Conservation (phyloP, 2,888 invertebrate species). For the Caenorhabditis sp. region DNA sequence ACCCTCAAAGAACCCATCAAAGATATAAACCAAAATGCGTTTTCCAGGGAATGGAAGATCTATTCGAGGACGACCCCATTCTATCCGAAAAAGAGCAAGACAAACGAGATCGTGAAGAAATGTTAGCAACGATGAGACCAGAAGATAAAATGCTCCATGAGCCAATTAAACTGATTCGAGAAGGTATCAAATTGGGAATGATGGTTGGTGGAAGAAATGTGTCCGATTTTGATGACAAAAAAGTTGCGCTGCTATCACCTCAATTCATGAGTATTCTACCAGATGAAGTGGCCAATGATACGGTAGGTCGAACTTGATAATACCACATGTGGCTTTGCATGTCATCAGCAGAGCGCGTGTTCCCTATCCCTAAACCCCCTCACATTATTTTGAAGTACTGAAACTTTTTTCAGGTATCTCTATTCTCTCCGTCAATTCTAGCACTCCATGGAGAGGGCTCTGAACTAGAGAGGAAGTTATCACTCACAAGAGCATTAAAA, state of each 20-base stretch:
- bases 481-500: constrained; percentile 19
- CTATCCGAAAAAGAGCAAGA: constrained; percentile 38
- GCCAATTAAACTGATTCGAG: constrained; percentile 15
- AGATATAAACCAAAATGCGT: no score
- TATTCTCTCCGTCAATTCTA: constrained; percentile 36
- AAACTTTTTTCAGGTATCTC: constrained; percentile 18
- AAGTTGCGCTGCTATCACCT: constrained; percentile 30
- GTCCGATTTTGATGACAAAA: constrained; percentile 24
- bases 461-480: constrained; percentile 24
- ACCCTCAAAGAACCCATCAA: no score
- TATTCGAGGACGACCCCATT: constrained; percentile 40
- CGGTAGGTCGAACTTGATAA: no score
- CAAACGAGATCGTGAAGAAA: constrained; percentile 25
- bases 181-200: constrained; percentile 41
- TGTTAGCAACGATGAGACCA: constrained; percentile 39
- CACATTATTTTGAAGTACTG: no score
- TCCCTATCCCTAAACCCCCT: no score
- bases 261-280: constrained; percentile 31
- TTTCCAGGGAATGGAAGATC: constrained; percentile 40
- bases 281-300: constrained; percentile 15
- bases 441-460: constrained; percentile 37
- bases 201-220: constrained; percentile 40
- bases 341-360: no score
- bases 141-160: constrained; percentile 46
- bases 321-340: no score